Conservation (phyloP, 2,113 vertebrate genomes). For the cattle (Bos taurus) region DNA sequence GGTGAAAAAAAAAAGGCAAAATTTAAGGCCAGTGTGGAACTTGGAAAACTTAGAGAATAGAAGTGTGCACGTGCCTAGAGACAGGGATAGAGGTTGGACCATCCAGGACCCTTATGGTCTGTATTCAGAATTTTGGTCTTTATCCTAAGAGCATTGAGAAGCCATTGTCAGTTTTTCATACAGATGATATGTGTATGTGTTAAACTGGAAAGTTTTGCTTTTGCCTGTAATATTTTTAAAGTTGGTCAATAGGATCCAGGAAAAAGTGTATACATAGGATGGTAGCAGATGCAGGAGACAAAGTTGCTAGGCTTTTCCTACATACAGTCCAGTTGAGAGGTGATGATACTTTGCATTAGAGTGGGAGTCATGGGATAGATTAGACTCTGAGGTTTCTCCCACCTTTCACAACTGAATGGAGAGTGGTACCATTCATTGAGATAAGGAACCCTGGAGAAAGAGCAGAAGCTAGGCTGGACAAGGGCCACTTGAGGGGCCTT, state of each 20-base stretch:
- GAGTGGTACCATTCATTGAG: not conserved
- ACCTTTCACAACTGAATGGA: not conserved
- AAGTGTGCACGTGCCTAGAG: not conserved
- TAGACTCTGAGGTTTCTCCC: not conserved
- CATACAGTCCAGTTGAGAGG: not conserved
- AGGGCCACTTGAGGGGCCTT: not conserved
- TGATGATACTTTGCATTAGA: not conserved
- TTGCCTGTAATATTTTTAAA: not conserved
- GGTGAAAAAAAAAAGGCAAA: not conserved
- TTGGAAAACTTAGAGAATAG: not conserved
- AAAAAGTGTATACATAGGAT: not conserved
- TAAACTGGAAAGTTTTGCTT: not conserved
- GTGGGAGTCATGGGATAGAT: not conserved
- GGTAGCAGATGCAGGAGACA: not conserved
- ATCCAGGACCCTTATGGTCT: not conserved
- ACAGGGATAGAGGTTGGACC: not conserved
- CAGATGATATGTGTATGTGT: not conserved
- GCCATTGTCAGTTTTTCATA: not conserved
- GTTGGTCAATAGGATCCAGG: not conserved
- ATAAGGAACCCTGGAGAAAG: not conserved
- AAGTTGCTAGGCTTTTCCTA: not conserved
- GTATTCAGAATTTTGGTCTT: not conserved
- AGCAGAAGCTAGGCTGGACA: not conserved
- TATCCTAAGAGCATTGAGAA: not conserved
- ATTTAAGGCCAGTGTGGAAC: not conserved